Percentiles rank a stretch among this genome's conserved stretches.
Evolutionary conservation across 2,888 invertebrate species (phyloP).

Genomic region (Ormyrus rosae): DNA sequence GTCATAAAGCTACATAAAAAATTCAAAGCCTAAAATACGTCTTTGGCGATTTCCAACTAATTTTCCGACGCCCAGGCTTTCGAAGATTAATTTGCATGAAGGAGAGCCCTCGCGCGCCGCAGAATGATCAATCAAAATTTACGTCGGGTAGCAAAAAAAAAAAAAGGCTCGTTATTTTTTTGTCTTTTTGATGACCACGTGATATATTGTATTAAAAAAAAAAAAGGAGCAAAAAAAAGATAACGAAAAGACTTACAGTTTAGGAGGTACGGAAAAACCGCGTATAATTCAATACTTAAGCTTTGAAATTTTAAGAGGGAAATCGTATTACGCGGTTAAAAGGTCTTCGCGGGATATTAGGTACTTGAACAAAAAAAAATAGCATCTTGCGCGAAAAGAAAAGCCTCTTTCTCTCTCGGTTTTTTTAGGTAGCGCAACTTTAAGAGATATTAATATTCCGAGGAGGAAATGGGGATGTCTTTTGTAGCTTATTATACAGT

Average conservation of each 20-base stretch:
- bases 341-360: neutral
- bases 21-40: no score
- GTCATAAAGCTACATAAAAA: no score
- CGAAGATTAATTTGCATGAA: conserved; percentile 32
- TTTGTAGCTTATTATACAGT: conserved; percentile 20
- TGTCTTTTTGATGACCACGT: neutral
- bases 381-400: neutral
- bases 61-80: neutral
- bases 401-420: neutral
- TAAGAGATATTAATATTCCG: conserved; percentile 29
- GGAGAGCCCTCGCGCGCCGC: neutral
- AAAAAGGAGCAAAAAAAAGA: neutral
- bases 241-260: neutral
- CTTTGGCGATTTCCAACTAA: no score
- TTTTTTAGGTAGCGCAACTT: conserved; percentile 6
- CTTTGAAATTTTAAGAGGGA: conserved; percentile 11
- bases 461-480: conserved; percentile 11
- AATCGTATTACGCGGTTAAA: conserved; percentile 2
- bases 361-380: conserved; percentile 1
- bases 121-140: conserved; percentile 36
- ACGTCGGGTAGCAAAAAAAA: conserved; percentile 13
- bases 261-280: conserved; percentile 6
- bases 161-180: conserved; percentile 9
- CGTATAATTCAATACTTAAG: neutral
- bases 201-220: neutral